Base-by-base conservation (phyloP, 2,888 invertebrate species). In the Chironomus riparius region DNA sequence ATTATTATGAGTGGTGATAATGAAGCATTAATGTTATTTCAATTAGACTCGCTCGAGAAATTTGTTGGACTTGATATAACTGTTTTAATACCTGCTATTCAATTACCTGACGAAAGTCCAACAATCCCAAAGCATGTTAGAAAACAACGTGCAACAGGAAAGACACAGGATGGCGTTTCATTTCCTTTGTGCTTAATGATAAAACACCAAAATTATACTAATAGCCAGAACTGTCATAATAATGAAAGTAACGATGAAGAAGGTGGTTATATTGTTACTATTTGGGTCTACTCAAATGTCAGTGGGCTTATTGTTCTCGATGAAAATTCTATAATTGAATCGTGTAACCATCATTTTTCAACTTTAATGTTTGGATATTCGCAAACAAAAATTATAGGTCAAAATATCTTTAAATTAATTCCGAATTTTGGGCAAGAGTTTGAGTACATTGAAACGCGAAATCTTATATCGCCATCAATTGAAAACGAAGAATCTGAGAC, bases 321-420 rank as follows among this genome's bases (percentile, higher is more conserved):
- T 78, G 87, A 88, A 12, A 83, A 85, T 77, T 89, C 90, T n/a
- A 83, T 85, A 2, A 88, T 91, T 78, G 87, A 88, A 3, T 88
- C 87, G 0, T 89, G 89, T 79, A 90, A 90, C 82, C 88, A 89
- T 79, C 88, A 89, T 82, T 90, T 90, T 80, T 87, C 89, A 0
- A 86, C 87, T 83, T 82, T 90, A 78, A 87, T 90, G 76, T 89
- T 90, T 81, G 90, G 90, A 47, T 89, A 88, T 79, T 82, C 87
- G 0, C 87, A 87, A 80, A 82, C 85, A 0, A 87, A 89, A 77
- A 87, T 90, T 10, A 82, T 88, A 38, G 89, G 88, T 10, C 85
- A 85, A 77, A 85, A 85, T 74, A 87, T 88, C 21, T 86, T 86
- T 47, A 85, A 86, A 73, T 83, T 90, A 78, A 87, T 90, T 76